Base-by-base conservation (phyloP, 1,140 invertebrate genomes). In the Marisa cornuarietis region DNA sequence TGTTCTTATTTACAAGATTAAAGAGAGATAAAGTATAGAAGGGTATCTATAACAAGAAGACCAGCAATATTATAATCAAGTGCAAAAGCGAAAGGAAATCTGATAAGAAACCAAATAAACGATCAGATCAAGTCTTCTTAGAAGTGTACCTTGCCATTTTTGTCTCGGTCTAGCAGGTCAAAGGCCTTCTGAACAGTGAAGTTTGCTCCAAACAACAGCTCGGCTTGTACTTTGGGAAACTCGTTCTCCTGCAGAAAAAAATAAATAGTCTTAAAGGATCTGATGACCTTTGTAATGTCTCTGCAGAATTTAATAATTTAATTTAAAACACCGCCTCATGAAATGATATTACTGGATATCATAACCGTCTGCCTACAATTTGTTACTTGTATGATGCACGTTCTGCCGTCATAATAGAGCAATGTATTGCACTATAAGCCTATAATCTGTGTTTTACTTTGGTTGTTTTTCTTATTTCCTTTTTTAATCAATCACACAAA, bases 111-210 rank as follows among this genome's bases (percentile, higher is more conserved):
- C 31, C 31, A 42, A 42, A 42, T 42, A 42, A 42, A 42, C 31
- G 31, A 42, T 42, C 66, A 26, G 22, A 68, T 4, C 8, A 68
- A 14, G n/a, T 68, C 66, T 18, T 4, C 14, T n/a, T 14, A 0
- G 42, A 58, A 52, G 71, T 78, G 62, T 76, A 87, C 86, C 82
- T 85, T 80, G 52, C 87, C 86, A 82, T 87, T 85, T n/a, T 82
- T 78, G 76, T 87, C 84, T 52, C 83, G 80, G 74, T 87, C 87
- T 61, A 87, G 73, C 20, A 79, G 69, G 13, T 84, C 76, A 0
- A 86, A 80, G 16, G 81, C 82, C 72, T 85, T 79, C 14, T 83
- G 85, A 54, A 81, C 78, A 24, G 83, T 82, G 18, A 85, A 86
- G 22, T 85, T 84, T 49, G 65, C 68, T 16, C 86, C 86, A 82